Base-by-base conservation (phyloP, 2,797 vertebrate species). In the Margarornis squamiger region DNA sequence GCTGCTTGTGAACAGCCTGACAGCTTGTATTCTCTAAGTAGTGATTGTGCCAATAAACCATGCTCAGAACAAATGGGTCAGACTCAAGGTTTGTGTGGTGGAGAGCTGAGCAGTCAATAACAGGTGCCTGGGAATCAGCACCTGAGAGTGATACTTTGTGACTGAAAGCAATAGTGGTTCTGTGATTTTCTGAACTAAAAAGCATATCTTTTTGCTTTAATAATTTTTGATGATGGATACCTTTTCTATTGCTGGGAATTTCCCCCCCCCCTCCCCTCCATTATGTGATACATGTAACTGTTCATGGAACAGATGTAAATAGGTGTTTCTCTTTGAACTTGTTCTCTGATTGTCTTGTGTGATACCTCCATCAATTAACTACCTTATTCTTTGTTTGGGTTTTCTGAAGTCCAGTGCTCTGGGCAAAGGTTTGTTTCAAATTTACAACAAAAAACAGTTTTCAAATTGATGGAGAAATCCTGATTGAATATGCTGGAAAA, bases 151-250 rank as follows among this genome's bases (percentile, higher is more conserved):
- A 4, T 55, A 18, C 51, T 81, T 65, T 4, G 1, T 81, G 57
- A 7, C 45, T 58, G 15, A 36, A 52, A 65, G 26, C 14, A 48
- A 29, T 68, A 77, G 29, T 26, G 3, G 9, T 66, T 88, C 74
- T 79, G 8, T 43, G 51, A 39, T 87, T 88, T 84, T 79, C 27
- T 85, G 41, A 82, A 29, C 15, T 20, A 41, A 72, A 87, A 93
- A 43, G 11, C 0, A 0, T 52, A 34, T 41, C 18, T 77, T 81
- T 6, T 9, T 85, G 24, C 22, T 73, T 51, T 49, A 48, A 6
- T 77, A 51, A 27, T 32, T 72, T 57, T 27, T 86, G 27, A 62
- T 5, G 12, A 32, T 65, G 13, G 34, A 39, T 45, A 52, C 14
- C 6, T 63, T 65, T 88, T 74, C 65, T 67, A 26, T 24, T 57